Evolutionary conservation across 2,797 vertebrate genomes (phyloP), one percentile per base, ranked within the genome.

Genomic region (Thalassophryne amazonica): DNA sequence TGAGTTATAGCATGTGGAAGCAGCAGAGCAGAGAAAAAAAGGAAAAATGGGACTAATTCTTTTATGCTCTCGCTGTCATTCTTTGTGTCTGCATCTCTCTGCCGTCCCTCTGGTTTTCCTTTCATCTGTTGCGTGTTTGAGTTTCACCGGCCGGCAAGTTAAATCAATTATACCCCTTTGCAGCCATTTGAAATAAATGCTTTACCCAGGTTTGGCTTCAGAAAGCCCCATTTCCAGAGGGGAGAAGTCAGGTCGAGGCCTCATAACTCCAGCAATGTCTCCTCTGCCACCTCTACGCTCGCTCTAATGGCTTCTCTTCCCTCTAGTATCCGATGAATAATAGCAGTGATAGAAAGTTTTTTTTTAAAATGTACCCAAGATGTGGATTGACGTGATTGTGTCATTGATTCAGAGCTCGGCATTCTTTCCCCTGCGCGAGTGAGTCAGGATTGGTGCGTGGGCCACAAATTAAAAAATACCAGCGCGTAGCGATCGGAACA

Each of bases 151-250:
- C 55, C 50, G 11, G 40, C 50, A 41, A 77, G 65, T 70, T 77
- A 77, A 81, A 85, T 77, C 75, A 77, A 77, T 85, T 72, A 77
- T 55, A 68, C 50, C 46, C 63, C 31, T 57, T 59, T 72, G 42
- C 12, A 7, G 42, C 20, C 23, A 52, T 79, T 80, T 63, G 21
- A 69, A 64, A 56, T 72, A 66, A 75, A 72, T 57, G 56, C 24
- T 65, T 76, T 48, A 24, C 21, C 49, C 55, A 58, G 59, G 56
- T 74, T 61, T 62, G 38, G 71, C 62, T 68, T 52, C 34, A 27
- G 53, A 33, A 2, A 7, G 16, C 31, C 37, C 29, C 10, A 28
- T 72, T 60, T 78, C 34, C 38, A 62, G 45, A 55, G 55, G 28
- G 29, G 48, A 53, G 41, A 50, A 60, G 31, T 32, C 57, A 55